Conservation (phyloP, 2,888 invertebrate species). For the Willowsia nigromaculata region DNA sequence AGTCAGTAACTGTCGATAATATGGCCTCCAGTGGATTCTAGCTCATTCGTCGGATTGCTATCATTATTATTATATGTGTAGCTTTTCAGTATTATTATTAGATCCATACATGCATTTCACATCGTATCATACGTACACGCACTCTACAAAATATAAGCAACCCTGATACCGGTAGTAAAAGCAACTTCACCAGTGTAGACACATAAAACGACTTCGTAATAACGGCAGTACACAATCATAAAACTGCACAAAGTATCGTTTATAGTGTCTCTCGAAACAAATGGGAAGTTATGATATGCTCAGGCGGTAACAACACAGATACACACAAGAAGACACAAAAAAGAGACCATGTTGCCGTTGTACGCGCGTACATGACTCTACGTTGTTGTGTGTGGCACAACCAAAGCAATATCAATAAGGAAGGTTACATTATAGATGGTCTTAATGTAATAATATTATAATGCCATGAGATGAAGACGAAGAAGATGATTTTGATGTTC, state of each 20-base stretch:
- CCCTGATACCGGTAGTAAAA: neutral
- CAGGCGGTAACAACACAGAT: neutral
- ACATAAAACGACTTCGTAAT: slow-evolving; percentile 30
- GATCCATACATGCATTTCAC: neutral
- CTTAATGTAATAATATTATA: slow-evolving; percentile 72
- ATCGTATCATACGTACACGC: neutral
- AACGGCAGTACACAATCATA: slow-evolving; percentile 55
- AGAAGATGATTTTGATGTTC: slow-evolving; percentile 33
- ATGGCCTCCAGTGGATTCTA: slow-evolving; percentile 60
- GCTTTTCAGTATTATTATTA: neutral
- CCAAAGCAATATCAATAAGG: slow-evolving; percentile 68
- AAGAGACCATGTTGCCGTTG: neutral
- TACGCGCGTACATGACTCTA: neutral
- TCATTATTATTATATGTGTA: slow-evolving; percentile 25
- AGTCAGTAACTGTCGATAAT: slow-evolving; percentile 72
- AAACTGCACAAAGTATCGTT: slow-evolving; percentile 59
- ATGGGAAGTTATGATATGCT: slow-evolving; percentile 61
- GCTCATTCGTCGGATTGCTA: slow-evolving; percentile 39
- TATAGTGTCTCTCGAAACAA: slow-evolving; percentile 52
- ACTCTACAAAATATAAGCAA: neutral
- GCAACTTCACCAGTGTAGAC: slow-evolving; percentile 1
- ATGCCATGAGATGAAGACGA: slow-evolving; percentile 61
- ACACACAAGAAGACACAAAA: neutral
- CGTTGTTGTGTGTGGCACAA: slow-evolving; percentile 40
- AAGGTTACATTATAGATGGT: slow-evolving; percentile 62